Evolutionary conservation across 2,113 vertebrate species (phyloP).

Genomic region (Phalacrocorax carbo): DNA sequence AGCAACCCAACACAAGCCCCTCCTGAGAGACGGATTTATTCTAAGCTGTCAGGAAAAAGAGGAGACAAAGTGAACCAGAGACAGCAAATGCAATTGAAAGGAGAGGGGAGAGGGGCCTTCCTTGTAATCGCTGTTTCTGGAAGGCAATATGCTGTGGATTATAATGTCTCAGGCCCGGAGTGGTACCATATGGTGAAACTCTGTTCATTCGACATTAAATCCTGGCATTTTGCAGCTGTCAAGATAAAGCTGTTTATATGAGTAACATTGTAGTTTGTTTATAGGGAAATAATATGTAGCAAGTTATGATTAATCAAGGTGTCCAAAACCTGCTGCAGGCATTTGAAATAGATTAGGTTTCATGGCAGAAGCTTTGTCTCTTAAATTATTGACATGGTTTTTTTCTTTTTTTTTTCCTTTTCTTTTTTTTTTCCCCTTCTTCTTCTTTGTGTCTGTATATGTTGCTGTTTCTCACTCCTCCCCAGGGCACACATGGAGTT

Average conservation of each 20-base stretch:
- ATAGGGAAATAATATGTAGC: constrained; percentile 78
- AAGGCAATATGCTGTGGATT: constrained; percentile 71
- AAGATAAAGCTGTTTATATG: constrained; percentile 79
- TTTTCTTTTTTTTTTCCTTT: no score
- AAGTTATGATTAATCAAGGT: constrained; percentile 82
- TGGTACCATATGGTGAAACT: constrained; percentile 76
- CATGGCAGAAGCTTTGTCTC: constrained; percentile 56
- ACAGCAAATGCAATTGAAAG: not conserved
- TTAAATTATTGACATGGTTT: constrained; percentile 13
- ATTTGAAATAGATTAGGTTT: constrained; percentile 41
- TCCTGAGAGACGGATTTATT: not conserved
- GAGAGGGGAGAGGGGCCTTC: constrained; percentile 12
- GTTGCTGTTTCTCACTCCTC: not conserved
- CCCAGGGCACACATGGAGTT: accelerated
- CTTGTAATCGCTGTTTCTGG: constrained; percentile 57
- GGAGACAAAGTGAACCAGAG: not conserved
- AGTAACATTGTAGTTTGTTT: constrained; percentile 81
- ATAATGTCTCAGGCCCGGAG: constrained; percentile 68
- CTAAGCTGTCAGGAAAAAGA: not conserved
- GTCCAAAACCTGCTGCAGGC: constrained; percentile 71
- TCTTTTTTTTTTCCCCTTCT: accelerated
- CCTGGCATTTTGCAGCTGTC: constrained; percentile 82
- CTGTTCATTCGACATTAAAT: constrained; percentile 75
- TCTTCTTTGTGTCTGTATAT: not conserved
- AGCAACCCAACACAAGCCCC: not conserved